These are phyloP conservation scores for Semaprochilodus insignis DNA, from an alignment of 2,797 vertebrate genomes.

Conservation along the genomic window DNA sequence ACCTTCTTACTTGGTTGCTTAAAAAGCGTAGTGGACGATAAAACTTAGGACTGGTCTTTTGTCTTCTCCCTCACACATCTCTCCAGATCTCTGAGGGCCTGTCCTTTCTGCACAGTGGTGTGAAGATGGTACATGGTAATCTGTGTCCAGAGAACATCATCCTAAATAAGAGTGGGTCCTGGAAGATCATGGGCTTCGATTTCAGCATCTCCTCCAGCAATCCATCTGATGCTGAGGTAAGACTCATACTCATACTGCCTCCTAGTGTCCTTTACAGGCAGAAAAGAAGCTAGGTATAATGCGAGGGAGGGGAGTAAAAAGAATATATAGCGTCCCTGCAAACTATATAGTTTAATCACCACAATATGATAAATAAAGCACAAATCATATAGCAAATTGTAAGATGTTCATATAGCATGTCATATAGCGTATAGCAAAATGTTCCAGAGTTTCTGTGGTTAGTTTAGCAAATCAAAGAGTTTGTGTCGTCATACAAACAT, in stretches of 20 bases:
- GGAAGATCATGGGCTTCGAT: constrained; percentile 99
- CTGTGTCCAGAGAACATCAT: constrained; percentile 94
- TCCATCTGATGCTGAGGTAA: constrained; percentile 93
- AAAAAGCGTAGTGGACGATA: not conserved
- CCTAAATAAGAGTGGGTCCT: constrained; percentile 96
- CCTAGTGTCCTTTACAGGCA: not conserved
- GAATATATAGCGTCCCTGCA: not conserved
- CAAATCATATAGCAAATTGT: too few species aligned
- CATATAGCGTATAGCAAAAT: too few species aligned
- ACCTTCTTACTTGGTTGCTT: too few species aligned
- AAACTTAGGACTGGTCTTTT: not conserved
- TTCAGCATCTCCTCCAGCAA: constrained; percentile 93
- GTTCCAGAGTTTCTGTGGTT: not conserved
- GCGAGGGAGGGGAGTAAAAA: not conserved
- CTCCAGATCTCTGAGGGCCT: constrained; percentile 93
- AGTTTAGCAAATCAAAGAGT: not conserved
- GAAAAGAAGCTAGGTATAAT: not conserved
- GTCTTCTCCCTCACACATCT: not conserved
- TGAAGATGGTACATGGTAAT: constrained; percentile 99
- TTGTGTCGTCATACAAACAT: not conserved
- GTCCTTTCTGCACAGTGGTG: constrained; percentile 95
- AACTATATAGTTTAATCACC: not conserved
- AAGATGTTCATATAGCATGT: too few species aligned
- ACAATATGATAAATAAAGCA: not conserved
- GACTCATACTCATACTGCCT: not conserved